Evolutionary conservation across 2,888 invertebrate genomes (phyloP), one percentile per base, ranked within the genome.

Genomic region (Prenolepis imparis): DNA sequence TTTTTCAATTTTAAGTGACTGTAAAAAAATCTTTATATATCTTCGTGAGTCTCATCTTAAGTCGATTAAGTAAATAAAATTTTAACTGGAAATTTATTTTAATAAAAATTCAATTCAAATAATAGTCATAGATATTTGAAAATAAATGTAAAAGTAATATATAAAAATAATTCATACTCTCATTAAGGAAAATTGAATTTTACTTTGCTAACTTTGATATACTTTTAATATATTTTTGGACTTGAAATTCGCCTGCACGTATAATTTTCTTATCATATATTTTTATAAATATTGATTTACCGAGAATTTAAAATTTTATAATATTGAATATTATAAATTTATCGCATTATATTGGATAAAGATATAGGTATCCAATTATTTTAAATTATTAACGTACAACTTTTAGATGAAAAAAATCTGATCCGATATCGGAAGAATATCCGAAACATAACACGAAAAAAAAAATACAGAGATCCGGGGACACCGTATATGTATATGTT

Each of bases 401-500:
- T 72, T 12, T 28, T n/a, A n/a, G 41, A 24, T 18, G 28, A 28
- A 8, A 18, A 61, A 28, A 39, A 28, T n/a, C 8, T 8, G 8
- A 59, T 59, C 12, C 4, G 9, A 28, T 39, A 57, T 41, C 28
- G 59, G 5, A 21, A 41, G 12, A 73, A 59, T 41, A 24, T 59
- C 5, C 11, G 21, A 21, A n/a, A 52, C n/a, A 18, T 36, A 18
- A 48, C 6, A 21, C 55, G 39, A n/a, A n/a, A 9, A 6, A 11
- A 15, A 28, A 18, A 55, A 28, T 15, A 9, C n/a, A 9, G 36
- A 52, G 48, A 44, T 44, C 48, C 36, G n/a, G 11, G 21, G 57
- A 68, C 68, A 77, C 57, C n/a, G 52, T 28, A 28, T 28, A 28
- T 67, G 39, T 75, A 66, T 18, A 52, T 84, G 85, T 80, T 83